Evolutionary conservation across 2,888 invertebrate genomes (phyloP), one percentile per base, ranked within the genome.

Genomic region (Ischnura elegans): DNA sequence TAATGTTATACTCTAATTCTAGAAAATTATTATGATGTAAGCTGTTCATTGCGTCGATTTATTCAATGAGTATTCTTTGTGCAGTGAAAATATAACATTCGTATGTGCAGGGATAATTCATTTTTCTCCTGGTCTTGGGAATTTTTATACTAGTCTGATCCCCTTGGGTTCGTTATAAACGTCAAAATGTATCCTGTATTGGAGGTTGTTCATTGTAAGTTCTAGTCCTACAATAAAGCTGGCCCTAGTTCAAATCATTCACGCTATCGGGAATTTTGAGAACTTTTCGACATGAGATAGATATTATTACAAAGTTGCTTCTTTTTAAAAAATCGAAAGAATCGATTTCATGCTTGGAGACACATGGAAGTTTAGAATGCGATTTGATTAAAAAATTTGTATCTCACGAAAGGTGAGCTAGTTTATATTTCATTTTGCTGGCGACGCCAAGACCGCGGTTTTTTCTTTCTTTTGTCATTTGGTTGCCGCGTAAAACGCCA

Each of bases 361-460:
- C 29, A 36, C 16, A 36, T 29, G 76, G 76, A 13, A 36, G 76
- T 10, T 36, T 36, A n/a, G 36, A 36, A 76, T n/a, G 76, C 36
- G 29, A 76, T 76, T 76, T 76, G 29, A 76, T 76, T 76, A 61
- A 61, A 61, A 61, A 61, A n/a, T n/a, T n/a, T n/a, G n/a, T n/a
- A n/a, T 51, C 19, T 51, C 19, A 19, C 8, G 1, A 51, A 51
- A 51, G 76, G 76, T 25, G 51, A 36, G 66, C 13, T 36, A 29
- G 13, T 76, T 76, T 76, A 76, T 76, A 29, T 76, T 76, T 29
- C 76, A 76, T 76, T 36, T 29, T 76, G 6, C 76, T 66, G 29
- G 0, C 2, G 76, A 13, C 36, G n/a, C 0, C 25, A 25, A 13
- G 29, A 36, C 76, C 36, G 10, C 13, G 29, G 29, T 76, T 36